Conservation (phyloP, 2,888 invertebrate species). For the Nymphalis polychloros region DNA sequence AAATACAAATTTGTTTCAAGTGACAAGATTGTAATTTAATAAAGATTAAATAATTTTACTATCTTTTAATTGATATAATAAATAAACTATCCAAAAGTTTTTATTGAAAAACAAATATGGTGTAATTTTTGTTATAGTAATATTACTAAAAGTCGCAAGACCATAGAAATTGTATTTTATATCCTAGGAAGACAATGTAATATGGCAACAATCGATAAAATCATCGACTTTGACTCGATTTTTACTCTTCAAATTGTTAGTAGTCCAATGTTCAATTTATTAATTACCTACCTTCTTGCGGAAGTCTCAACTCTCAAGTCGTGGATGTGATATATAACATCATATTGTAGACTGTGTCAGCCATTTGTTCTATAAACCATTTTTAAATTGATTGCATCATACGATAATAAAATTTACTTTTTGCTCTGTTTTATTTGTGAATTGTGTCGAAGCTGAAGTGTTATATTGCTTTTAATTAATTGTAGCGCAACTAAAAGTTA, state of each 20-base stretch:
- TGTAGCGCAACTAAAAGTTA: not conserved
- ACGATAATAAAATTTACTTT: not conserved
- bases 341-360: not conserved
- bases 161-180: not conserved
- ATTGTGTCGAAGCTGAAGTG: slow-evolving; percentile 8
- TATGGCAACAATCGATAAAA: slow-evolving; percentile 11
- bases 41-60: too few species aligned
- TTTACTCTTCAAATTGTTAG: slow-evolving; percentile 12
- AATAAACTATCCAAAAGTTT: too few species aligned
- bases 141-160: too few species aligned
- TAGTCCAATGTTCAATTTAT: slow-evolving; percentile 19
- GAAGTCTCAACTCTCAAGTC: not conserved
- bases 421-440: not conserved
- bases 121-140: too few species aligned
- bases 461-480: not conserved
- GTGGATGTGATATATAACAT: not conserved
- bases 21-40: too few species aligned
- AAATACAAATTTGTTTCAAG: too few species aligned
- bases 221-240: slow-evolving; percentile 8
- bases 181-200: not conserved
- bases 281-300: not conserved
- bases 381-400: slow-evolving; percentile 24
- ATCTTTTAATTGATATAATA: too few species aligned
- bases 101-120: too few species aligned
- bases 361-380: slow-evolving; percentile 3